phyloP scores from a whole-genome alignment of 2,113 vertebrate species.

The Anoplopoma fimbria region DNA sequence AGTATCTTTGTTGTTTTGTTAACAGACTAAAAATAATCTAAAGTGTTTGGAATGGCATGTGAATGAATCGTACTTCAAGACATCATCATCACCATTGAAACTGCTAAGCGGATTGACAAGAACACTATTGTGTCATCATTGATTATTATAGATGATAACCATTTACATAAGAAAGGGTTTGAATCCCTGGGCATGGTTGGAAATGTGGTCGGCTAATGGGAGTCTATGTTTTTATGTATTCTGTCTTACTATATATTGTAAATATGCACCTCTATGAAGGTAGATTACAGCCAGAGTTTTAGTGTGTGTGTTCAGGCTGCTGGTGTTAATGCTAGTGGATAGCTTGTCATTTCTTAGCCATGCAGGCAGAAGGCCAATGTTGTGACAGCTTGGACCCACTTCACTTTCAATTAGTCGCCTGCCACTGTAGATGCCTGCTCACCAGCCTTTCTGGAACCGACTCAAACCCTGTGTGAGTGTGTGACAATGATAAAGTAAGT shows the following conservation, averaged over 20 bases:
- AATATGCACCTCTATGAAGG: neutral
- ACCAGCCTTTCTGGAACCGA: constrained; percentile 39
- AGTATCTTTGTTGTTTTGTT: neutral
- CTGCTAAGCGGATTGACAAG: neutral
- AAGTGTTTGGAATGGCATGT: neutral
- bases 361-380: constrained; percentile 37
- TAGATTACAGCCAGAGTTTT: neutral
- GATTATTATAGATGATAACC: neutral
- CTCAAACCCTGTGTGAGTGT: constrained; percentile 33
- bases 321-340: neutral
- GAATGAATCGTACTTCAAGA: neutral
- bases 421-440: constrained; percentile 49
- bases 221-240: neutral
- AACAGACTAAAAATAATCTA: neutral
- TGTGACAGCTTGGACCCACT: constrained; percentile 40
- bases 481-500: constrained; percentile 1
- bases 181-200: neutral
- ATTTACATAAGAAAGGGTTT: neutral
- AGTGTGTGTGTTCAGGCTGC: constrained; percentile 1
- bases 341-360: constrained; percentile 21
- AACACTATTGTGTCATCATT: neutral
- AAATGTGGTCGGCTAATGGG: neutral
- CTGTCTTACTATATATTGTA: neutral
- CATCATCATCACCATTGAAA: neutral
- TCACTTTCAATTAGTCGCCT: constrained; percentile 57